Evolutionary conservation across 2,888 invertebrate species (phyloP), one percentile per base, ranked within the genome.

Genomic region (Parnassius glacialis): DNA sequence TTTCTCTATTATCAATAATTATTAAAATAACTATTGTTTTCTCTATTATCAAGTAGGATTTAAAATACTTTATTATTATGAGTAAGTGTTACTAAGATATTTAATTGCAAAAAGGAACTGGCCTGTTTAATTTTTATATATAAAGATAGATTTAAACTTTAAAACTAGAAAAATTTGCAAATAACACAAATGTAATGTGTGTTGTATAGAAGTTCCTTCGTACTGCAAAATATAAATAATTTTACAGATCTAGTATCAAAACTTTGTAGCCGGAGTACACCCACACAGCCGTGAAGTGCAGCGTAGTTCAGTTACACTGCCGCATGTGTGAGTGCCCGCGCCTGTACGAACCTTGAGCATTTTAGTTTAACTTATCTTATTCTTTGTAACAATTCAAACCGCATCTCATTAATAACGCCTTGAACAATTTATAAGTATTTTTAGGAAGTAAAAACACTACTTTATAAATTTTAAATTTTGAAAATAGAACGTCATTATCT

Each of bases 311-410:
- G 78, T 81, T 74, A 75, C 67, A 61, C 60, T 50, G 61, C 64
- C 57, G 56, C 9, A 64, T 71, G 87, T 89, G 85, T 84, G 89
- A 64, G 84, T 83, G 79, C 75, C 74, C 83, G 80, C 78, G 85
- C 83, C 83, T 79, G 84, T 85, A 85, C 78, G 80, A 85, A 88
- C 88, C 88, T 87, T 81, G 84, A 80, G 75, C 80, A 84, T 84
- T 89, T 90, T 76, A 85, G 83, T 84, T 82, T 76, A 79, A 80
- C 82, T 85, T 87, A 84, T 85, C 84, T 80, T 74, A 80, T 70
- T 75, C 79, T 78, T 82, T 79, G 72, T 75, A 77, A 74, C 78
- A 80, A 80, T 79, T 74, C 71, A 70, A 77, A 79, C 68, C 72
- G 79, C 76, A 77, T 77, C 69, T 72, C 71, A 75, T 72, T 76